Conservation (phyloP, 1,140 invertebrate genomes). For the Diorhabda carinulata region DNA sequence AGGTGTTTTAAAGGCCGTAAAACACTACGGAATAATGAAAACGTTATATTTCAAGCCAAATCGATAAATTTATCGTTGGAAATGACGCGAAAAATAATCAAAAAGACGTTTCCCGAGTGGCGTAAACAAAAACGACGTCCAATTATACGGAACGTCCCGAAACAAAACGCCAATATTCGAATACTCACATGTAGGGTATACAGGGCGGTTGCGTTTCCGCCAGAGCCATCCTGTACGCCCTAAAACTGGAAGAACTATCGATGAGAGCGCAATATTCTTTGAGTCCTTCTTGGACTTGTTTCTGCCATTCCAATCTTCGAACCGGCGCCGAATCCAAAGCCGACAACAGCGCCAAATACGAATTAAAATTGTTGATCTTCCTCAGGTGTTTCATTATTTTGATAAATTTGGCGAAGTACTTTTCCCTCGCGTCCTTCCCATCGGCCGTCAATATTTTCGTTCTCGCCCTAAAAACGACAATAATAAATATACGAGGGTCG, state of each 20-base stretch:
- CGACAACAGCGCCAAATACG: conserved; percentile 92
- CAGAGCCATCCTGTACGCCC: conserved; percentile 89
- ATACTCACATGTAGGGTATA: conserved; percentile 94
- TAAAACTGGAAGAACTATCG: conserved; percentile 92
- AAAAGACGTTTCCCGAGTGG: too few relatives aligned
- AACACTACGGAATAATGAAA: too few relatives aligned
- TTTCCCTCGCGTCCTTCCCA: conserved; percentile 91
- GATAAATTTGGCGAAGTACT: conserved; percentile 93
- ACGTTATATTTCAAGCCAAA: too few relatives aligned
- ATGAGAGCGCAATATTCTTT: conserved; percentile 94
- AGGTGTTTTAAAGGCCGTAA: too few relatives aligned
- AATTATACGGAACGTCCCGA: too few relatives aligned
- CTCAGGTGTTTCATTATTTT: conserved; percentile 98
- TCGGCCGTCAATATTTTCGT: conserved; percentile 73
- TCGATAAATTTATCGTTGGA: too few relatives aligned
- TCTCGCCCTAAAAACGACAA: conserved; percentile 60
- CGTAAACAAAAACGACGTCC: too few relatives aligned
- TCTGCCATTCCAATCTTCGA: conserved; percentile 90
- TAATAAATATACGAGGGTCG: neutral
- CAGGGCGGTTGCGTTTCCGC: conserved; percentile 93
- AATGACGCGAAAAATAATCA: too few relatives aligned
- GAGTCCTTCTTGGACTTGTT: conserved; percentile 85
- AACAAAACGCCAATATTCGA: neutral
- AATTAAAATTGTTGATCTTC: conserved; percentile 98
- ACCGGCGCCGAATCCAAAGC: conserved; percentile 96